A percentile compares a stretch with the other conserved stretches of the same genome.
Conservation (phyloP, 2,888 invertebrate genomes). For the Cremastinae sp. region DNA sequence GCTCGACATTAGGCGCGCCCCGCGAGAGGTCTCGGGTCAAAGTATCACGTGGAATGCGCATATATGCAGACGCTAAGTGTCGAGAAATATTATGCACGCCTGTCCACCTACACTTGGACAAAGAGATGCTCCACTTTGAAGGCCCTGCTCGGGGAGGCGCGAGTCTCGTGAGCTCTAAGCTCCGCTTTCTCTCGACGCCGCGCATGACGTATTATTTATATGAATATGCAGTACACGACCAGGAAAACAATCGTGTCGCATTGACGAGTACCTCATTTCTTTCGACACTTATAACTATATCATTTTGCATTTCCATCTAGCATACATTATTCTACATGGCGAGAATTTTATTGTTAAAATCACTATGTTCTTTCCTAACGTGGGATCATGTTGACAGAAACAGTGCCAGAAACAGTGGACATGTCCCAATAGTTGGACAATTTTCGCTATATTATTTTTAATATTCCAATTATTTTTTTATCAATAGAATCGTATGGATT, state of each 20-base stretch:
- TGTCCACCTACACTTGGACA: constrained; percentile 73
- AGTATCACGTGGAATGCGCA: constrained; percentile 40
- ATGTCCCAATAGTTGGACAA: too few relatives aligned
- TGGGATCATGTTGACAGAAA: too few relatives aligned
- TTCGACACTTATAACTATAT: constrained; percentile 15
- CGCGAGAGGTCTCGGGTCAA: constrained; percentile 36
- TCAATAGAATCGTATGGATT: too few relatives aligned
- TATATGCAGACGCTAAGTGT: constrained; percentile 12
- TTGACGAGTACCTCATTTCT: constrained; percentile 31
- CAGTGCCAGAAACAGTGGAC: too few relatives aligned
- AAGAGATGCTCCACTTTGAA: constrained; percentile 60
- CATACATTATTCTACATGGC: too few relatives aligned
- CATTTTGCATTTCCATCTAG: constrained; percentile 3
- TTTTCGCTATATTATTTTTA: too few relatives aligned
- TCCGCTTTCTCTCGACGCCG: constrained; percentile 47
- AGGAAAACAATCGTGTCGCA: constrained; percentile 56
- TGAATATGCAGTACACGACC: constrained; percentile 71
- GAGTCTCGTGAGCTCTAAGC: constrained; percentile 12
- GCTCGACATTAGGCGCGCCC: constrained; percentile 57
- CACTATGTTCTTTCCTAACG: too few relatives aligned
- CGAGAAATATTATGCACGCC: constrained; percentile 65
- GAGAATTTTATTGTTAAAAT: too few relatives aligned
- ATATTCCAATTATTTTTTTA: too few relatives aligned
- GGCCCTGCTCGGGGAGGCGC: constrained; percentile 18
- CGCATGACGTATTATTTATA: constrained; percentile 55